Percentiles rank a stretch among this genome's conserved stretches.
Conservation (phyloP, 2,797 vertebrate genomes). For the Scolopax bukidnonensis region DNA sequence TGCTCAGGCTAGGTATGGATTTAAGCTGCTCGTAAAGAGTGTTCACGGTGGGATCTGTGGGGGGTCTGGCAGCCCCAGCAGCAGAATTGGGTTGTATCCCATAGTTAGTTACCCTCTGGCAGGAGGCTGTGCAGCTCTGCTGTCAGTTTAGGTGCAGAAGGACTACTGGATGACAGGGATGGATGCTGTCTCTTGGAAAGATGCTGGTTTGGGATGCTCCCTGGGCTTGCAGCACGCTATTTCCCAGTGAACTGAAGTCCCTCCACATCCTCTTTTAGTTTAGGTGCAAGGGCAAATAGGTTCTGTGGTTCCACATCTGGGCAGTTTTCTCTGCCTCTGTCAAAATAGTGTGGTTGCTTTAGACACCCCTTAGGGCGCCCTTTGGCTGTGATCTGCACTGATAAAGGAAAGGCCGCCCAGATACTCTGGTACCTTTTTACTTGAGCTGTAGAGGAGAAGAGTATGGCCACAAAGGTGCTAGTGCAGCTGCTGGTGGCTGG, state of each 20-base stretch:
- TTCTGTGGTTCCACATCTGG: neutral
- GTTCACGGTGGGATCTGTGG: neutral
- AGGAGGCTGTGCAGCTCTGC: neutral
- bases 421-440: neutral
- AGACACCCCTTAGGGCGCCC: neutral
- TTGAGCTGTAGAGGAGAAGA: neutral
- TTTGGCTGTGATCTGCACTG: neutral
- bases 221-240: neutral
- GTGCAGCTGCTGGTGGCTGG: neutral
- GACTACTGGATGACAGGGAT: neutral
- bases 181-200: neutral
- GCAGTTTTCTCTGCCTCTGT: neutral
- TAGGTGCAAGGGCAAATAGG: neutral
- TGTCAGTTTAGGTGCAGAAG: neutral
- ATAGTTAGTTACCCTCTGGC: neutral
- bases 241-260: neutral
- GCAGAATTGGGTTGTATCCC: neutral
- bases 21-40: neutral
- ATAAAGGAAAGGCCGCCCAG: neutral
- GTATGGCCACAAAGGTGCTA: neutral
- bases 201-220: neutral
- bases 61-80: neutral
- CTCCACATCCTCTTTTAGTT: neutral
- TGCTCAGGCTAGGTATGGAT: neutral
- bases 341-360: neutral